Percentiles rank a stretch among this genome's conserved stretches.
Conservation (phyloP, 2,888 invertebrate genomes). For the Timema podura region DNA sequence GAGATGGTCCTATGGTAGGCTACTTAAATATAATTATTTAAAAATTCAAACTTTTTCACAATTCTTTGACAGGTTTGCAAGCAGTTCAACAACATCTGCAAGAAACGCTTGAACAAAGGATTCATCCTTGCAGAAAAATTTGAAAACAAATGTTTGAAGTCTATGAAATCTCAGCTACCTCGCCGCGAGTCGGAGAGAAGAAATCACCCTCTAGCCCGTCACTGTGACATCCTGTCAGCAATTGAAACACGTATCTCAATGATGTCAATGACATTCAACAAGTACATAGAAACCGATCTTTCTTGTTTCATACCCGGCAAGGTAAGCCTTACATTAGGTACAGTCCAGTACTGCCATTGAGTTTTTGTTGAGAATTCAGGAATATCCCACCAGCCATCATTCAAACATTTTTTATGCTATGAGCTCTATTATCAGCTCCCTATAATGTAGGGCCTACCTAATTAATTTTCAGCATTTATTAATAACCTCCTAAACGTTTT, state of each 20-base stretch:
- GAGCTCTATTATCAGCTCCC: too few species aligned
- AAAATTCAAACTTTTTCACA: conserved; percentile 13
- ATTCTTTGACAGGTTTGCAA: conserved; percentile 64
- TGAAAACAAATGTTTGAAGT: conserved; percentile 69
- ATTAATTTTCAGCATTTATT: too few species aligned
- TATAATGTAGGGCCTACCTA: too few species aligned
- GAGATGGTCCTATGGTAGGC: neutral
- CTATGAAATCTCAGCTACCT: conserved; percentile 77
- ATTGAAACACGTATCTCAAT: conserved; percentile 89
- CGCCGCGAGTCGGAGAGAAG: conserved; percentile 85
- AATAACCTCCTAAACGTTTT: too few species aligned
- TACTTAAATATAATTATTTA: neutral
- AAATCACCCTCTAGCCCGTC: conserved; percentile 78
- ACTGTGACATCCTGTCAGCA: conserved; percentile 84
- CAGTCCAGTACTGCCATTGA: too few species aligned
- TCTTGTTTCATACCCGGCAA: conserved; percentile 94
- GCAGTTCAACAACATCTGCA: conserved; percentile 70
- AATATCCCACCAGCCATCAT: too few species aligned
- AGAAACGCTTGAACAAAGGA: conserved; percentile 73
- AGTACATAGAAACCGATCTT: conserved; percentile 76
- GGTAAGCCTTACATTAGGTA: conserved; percentile 48
- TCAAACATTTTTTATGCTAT: too few species aligned
- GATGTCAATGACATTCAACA: conserved; percentile 88
- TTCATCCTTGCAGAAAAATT: conserved; percentile 75
- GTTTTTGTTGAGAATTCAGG: too few species aligned